These are phyloP conservation scores for Nyctibius grandis DNA, from an alignment of 2,797 vertebrate species.

Conservation along the genomic window DNA sequence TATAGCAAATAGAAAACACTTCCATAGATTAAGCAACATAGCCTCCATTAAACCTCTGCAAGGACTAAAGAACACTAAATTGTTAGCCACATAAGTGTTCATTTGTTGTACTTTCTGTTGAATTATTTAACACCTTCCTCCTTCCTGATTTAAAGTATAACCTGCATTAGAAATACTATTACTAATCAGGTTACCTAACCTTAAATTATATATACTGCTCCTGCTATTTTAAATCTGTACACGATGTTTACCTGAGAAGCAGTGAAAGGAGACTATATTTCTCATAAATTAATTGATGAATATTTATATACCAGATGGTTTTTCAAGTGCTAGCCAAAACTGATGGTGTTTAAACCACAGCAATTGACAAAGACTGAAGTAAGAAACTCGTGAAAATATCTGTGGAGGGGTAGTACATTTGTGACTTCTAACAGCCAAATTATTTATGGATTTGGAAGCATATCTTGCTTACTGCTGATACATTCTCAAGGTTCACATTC, in stretches of 20 bases:
- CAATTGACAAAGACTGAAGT: background rate
- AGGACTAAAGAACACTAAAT: background rate
- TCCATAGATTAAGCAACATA: constrained; percentile 39
- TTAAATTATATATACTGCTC: background rate
- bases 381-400: background rate
- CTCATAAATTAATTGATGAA: background rate
- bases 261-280: background rate
- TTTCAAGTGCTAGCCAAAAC: constrained; percentile 2
- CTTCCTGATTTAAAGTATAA: constrained; percentile 15
- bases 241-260: background rate
- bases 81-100: background rate
- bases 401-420: background rate
- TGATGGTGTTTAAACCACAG: background rate
- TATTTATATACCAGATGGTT: constrained; percentile 44
- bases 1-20: constrained; percentile 36
- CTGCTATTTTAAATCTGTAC: constrained; percentile 5
- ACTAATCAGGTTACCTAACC: background rate
- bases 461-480: background rate
- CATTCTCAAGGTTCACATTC: background rate
- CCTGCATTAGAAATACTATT: constrained; percentile 25
- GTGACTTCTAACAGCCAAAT: background rate
- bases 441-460: background rate
- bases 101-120: constrained; percentile 37
- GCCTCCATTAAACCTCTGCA: constrained; percentile 38
- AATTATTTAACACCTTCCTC: constrained; percentile 48